Evolutionary conservation across 1,140 invertebrate genomes (phyloP), one percentile per base, ranked within the genome.

Genomic region (Drosophila nikananu): DNA sequence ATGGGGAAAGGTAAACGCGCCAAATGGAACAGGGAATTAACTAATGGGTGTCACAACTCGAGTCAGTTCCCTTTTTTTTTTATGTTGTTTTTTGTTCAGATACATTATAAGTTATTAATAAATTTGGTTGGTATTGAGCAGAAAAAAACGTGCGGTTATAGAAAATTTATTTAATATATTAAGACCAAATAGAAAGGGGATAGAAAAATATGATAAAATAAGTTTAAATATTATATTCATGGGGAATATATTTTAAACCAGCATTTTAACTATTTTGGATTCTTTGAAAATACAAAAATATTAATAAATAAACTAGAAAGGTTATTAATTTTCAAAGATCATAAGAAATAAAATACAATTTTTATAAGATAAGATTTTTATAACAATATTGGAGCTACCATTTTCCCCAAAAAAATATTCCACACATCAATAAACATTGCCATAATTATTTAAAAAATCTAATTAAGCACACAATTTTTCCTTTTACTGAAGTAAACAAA

Each of bases 21-120:
- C 52, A 70, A 68, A 70, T 70, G 66, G 61, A 8, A 54, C 68
- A 41, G 27, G 21, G 49, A 73, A 61, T 73, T 23, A 61, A 60
- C 67, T 60, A 73, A 73, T 61, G 67, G 44, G 27, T 59, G 27
- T 55, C 65, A 57, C 70, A 57, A 35, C 44, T 59, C 17, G 6
- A 52, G 44, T 48, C 42, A 30, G 49, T 70, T 30, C 30, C 64
- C 25, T 32, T 67, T 42, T 19, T 61, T 19, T 10, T 10, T 10
- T 23, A 0, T 32, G n/a, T 52, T n/a, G 6, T 27, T 54, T 27
- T 54, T 23, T 37, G 32, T 55, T 55, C 8, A 19, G 8, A 52
- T 19, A 25, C 49, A 60, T 46, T 46, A 21, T 60, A 10, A 41
- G 64, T 32, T 66, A 37, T 46, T 46, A 27, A 66, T 46, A 27